A percentile compares a stretch with the other conserved stretches of the same genome.
These are phyloP conservation scores for Gopherus evgoodei DNA, from an alignment of 2,113 vertebrate species.

Conservation along the genomic window DNA sequence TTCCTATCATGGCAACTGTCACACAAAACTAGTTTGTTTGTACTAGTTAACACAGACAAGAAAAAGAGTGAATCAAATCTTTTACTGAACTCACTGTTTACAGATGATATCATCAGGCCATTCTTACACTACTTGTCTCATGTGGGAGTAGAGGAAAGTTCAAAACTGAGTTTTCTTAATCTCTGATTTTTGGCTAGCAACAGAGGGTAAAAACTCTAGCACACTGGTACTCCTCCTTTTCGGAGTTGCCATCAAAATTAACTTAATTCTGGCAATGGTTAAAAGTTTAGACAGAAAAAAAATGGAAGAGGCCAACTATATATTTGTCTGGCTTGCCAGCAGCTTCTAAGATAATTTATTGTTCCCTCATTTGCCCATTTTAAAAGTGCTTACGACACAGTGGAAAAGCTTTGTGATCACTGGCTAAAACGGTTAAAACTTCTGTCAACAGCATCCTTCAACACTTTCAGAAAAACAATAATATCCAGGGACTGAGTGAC, in stretches of 20 bases:
- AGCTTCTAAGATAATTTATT: neutral
- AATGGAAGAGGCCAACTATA: neutral
- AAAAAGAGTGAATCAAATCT: neutral
- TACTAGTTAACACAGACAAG: neutral
- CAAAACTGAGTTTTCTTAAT: neutral
- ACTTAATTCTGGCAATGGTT: neutral
- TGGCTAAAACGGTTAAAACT: neutral
- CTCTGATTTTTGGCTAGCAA: no score
- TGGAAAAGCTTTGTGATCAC: neutral
- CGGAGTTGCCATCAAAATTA: neutral
- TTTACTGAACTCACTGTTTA: accelerated
- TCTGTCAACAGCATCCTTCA: neutral
- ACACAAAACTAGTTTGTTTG: neutral
- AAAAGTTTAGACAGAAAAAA: neutral
- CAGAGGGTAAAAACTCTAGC: neutral
- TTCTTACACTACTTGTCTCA: neutral
- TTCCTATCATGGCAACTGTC: neutral
- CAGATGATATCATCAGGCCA: neutral
- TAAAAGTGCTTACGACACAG: neutral
- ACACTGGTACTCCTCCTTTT: neutral
- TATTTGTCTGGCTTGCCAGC: neutral
- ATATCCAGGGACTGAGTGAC: neutral
- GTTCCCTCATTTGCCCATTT: neutral
- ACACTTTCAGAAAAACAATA: neutral
- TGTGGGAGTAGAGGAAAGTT: neutral